These are phyloP conservation scores for Dasypolia templi DNA, from an alignment of 2,888 invertebrate species.

Conservation along the genomic window DNA sequence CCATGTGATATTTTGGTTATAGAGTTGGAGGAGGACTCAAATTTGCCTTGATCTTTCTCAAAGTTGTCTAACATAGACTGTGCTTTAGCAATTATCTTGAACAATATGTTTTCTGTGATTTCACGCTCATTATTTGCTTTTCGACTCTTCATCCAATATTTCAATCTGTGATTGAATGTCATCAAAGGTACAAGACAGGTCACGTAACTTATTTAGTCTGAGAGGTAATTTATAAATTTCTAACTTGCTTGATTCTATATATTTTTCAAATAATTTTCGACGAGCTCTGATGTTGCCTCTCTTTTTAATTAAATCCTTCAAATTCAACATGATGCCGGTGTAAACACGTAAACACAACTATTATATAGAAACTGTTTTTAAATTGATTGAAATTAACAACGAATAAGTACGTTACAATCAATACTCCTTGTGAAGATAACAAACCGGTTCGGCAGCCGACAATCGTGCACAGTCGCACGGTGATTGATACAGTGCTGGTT, in stretches of 20 bases:
- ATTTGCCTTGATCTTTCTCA: neutral
- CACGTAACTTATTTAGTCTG: neutral
- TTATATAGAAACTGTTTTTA: neutral
- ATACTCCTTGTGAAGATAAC: constrained; percentile 8
- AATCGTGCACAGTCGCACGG: no score
- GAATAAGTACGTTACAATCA: constrained; percentile 1
- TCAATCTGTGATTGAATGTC: constrained; percentile 4
- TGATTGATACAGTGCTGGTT: no score
- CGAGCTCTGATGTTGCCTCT: constrained; percentile 2
- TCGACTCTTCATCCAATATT: constrained; percentile 10
- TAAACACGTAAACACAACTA: constrained; percentile 3
- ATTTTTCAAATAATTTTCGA: constrained; percentile 3
- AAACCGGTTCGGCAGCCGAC: neutral
- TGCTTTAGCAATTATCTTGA: neutral
- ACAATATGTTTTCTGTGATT: constrained; percentile 4
- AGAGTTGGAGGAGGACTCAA: neutral
- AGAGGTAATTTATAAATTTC: constrained; percentile 1
- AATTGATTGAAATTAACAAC: neutral
- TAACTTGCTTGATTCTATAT: constrained; percentile 1
- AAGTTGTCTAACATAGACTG: no score
- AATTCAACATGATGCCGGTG: neutral
- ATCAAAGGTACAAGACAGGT: constrained; percentile 5
- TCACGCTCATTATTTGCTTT: constrained; percentile 6
- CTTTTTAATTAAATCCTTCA: neutral
- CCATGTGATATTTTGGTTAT: constrained; percentile 5